A percentile compares a stretch with the other conserved stretches of the same genome.
Conservation (phyloP, 2,888 invertebrate genomes). For the Crematogaster levior region DNA sequence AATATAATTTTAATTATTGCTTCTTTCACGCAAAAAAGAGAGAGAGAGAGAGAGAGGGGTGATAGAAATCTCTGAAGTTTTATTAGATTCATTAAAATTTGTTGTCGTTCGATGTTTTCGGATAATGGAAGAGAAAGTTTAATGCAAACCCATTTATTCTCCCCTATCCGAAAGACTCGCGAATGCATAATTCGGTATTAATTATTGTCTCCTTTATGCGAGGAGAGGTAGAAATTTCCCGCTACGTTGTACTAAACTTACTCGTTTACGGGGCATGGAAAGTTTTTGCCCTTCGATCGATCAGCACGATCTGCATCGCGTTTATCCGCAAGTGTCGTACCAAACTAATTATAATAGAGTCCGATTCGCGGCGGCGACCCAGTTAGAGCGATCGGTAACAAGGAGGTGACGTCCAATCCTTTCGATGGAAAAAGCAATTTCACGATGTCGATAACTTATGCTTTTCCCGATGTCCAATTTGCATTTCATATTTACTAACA, state of each 20-base stretch:
- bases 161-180: slow-evolving; percentile 18
- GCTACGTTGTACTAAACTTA: slow-evolving; percentile 12
- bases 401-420: slow-evolving; percentile 25
- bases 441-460: slow-evolving; percentile 27
- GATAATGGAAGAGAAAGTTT: not conserved
- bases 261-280: not conserved
- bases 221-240: slow-evolving; percentile 20
- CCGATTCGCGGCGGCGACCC: slow-evolving; percentile 21
- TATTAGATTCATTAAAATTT: slow-evolving; percentile 24
- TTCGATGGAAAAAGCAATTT: slow-evolving; percentile 44
- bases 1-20: slow-evolving; percentile 21
- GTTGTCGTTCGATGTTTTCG: not conserved
- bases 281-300: slow-evolving; percentile 22
- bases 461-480: slow-evolving; percentile 39
- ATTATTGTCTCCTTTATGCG: slow-evolving; percentile 24
- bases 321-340: slow-evolving; percentile 15
- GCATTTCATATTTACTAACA: slow-evolving; percentile 38
- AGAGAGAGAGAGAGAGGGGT: not conserved
- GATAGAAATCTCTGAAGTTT: slow-evolving; percentile 1
- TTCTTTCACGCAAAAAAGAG: not conserved
- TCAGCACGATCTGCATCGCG: not conserved
- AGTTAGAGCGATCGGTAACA: slow-evolving; percentile 23
- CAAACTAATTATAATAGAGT: slow-evolving; percentile 46
- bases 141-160: slow-evolving; percentile 33
- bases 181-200: slow-evolving; percentile 39